Percentiles rank a stretch among this genome's conserved stretches.
Conservation (phyloP, 2,888 invertebrate species). For the Synanthedon tipuliformis region DNA sequence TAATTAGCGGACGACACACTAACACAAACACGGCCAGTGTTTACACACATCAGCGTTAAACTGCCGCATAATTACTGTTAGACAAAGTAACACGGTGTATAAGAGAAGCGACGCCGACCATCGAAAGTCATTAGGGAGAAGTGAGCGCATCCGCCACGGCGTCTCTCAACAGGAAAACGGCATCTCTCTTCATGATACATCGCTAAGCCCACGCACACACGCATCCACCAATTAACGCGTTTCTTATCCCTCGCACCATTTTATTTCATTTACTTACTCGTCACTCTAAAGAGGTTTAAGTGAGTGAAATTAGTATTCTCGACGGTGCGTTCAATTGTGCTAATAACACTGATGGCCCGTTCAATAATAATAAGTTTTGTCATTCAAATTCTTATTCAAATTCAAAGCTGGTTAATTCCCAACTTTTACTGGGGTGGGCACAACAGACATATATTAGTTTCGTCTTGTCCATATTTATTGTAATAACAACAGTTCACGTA, state of each 20-base stretch:
- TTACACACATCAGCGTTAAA: not conserved
- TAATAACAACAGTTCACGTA: too few species aligned
- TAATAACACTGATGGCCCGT: conserved; percentile 16
- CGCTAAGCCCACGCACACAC: conserved; percentile 18
- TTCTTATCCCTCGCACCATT: conserved; percentile 24
- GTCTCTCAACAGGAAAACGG: not conserved
- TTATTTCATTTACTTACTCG: conserved; percentile 29
- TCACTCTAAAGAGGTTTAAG: conserved; percentile 25
- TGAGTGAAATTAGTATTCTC: conserved; percentile 36
- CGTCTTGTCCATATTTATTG: too few species aligned
- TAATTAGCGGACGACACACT: conserved; percentile 30
- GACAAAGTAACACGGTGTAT: not conserved
- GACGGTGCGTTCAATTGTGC: conserved; percentile 38
- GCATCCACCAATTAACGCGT: conserved; percentile 31
- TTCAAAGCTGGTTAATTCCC: too few species aligned
- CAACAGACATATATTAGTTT: too few species aligned
- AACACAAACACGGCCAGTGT: not conserved
- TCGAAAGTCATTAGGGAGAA: not conserved
- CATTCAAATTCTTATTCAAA: not conserved
- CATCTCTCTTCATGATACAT: not conserved
- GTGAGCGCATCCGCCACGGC: not conserved
- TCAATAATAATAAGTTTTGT: not conserved
- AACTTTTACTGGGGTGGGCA: too few species aligned
- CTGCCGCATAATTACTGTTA: not conserved
- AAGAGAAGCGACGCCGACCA: not conserved